Base-by-base conservation (phyloP, 2,797 vertebrate genomes). In the Kryptopterus vitreolus region DNA sequence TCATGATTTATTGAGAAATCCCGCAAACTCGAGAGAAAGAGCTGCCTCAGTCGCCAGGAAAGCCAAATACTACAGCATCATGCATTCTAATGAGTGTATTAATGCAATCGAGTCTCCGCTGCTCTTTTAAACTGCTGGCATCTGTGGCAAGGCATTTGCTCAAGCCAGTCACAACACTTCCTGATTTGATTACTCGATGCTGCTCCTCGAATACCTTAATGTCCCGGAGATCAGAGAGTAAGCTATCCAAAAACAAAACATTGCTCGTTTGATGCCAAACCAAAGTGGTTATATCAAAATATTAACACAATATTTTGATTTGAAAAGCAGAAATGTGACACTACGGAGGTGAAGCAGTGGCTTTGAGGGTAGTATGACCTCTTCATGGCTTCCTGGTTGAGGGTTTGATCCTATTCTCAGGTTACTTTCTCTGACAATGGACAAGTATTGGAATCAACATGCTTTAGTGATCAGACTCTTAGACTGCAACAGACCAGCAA, bases 181-280 rank as follows among this genome's bases (percentile, higher is more conserved):
- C 29, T 68, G 66, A 74, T 84, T 83, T 79, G 83, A 79, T 84
- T 82, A 73, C 62, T 71, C 77, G 78, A 79, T 82, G 38, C 3
- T 20, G 58, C 78, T 72, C 70, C 63, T 18, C 20, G 55, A 74
- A 74, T 46, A 43, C 72, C 15, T 38, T 58, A 58, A 57, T 35
- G 50, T 55, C 50, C 22, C 31, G 38, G n/a, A 74, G 29, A 71
- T 71, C 69, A 35, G 55, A 43, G 72, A 26, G 55, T 43, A 57
- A 33, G 43, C 43, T 22, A 46, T 58, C n/a, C 5, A 59, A 70
- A 72, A n/a, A n/a, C n/a, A n/a, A n/a, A n/a, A n/a, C n/a, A 58
- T 11, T 4, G 3, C 53, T 58, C 58, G 71, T 55, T n/a, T 38
- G 22, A 9, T 57, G 24, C 31, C 52, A 72, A 15, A 24, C 3